Conservation (phyloP, 2,113 vertebrate genomes). For the Elachura formosa region DNA sequence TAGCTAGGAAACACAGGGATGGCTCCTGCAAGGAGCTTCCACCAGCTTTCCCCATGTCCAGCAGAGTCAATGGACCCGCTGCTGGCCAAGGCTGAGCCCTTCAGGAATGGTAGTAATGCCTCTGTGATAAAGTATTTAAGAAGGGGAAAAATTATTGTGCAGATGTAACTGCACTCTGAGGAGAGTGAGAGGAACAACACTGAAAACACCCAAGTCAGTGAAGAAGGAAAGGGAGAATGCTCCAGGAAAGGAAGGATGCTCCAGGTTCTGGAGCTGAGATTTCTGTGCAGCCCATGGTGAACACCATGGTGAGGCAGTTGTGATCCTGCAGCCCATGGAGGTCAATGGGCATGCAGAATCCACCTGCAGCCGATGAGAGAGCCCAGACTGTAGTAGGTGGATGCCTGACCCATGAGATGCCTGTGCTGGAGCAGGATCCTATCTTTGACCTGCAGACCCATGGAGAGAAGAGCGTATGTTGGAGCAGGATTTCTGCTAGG, state of each 20-base stretch:
- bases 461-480: neutral
- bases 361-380: rapidly evolving
- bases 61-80: neutral
- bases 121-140: neutral
- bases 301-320: neutral
- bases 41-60: neutral
- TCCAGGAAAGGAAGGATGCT: no score
- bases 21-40: neutral
- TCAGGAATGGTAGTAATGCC: neutral
- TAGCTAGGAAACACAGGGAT: neutral
- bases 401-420: neutral
- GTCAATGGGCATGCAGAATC: neutral
- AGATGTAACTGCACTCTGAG: neutral
- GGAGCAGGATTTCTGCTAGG: neutral
- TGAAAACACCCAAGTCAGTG: neutral
- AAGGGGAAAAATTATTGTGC: neutral
- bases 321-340: neutral
- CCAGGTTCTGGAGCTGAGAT: neutral
- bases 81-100: neutral
- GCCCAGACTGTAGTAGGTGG: neutral
- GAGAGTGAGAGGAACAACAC: neutral
- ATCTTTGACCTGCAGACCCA: rapidly evolving
- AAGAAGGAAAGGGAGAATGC: neutral
- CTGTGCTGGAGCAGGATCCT: neutral
- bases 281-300: rapidly evolving